Base-by-base conservation (phyloP, 2,797 vertebrate species). In the Triplophysa bombifrons region DNA sequence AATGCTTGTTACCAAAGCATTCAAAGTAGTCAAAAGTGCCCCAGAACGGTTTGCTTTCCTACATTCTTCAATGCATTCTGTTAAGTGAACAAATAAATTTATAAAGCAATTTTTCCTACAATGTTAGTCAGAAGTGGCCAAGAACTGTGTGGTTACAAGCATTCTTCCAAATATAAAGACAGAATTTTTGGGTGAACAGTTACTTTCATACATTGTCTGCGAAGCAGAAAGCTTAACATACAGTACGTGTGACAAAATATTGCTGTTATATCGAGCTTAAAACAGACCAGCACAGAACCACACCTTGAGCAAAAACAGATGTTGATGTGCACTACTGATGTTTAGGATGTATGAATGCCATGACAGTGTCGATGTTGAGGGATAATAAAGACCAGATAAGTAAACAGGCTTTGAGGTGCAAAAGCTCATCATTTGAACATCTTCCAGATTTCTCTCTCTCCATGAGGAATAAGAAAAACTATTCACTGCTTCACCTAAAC, bases 401-500 rank as follows among this genome's bases (percentile, higher is more conserved):
- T 6, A 38, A 78, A 7, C 17, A 12, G 16, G 20, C 55, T 1
- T 41, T 19, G 19, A 46, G 44, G 14, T 19, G 38, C 34, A 13
- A 8, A 25, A 34, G 50, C 16, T 65, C 14, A 56, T 73, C 4
- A 16, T 51, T 41, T 51, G 0, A 56, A 46, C 13, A 56, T 30
- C 2, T 55, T 66, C 7, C 50, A 64, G 27, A 73, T 63, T 48
- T 53, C 34, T 14, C 46, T 4, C 17, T 73, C 20, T 41, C 44
- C 20, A 20, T 8, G n/a, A n/a, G 41, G 12, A 3, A 22, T 51
- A 50, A 41, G 46, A 46, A 34, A 79, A 73, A 65, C 16, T 25
- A 74, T 81, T 79, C 27, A 77, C 74, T 34, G 22, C 56, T 44
- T 64, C 25, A 22, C n/a, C 55, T n/a, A 55, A 61, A 83, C 83